Evolutionary conservation across 2,113 vertebrate species (phyloP).

Genomic region (Hemiscyllium ocellatum): DNA sequence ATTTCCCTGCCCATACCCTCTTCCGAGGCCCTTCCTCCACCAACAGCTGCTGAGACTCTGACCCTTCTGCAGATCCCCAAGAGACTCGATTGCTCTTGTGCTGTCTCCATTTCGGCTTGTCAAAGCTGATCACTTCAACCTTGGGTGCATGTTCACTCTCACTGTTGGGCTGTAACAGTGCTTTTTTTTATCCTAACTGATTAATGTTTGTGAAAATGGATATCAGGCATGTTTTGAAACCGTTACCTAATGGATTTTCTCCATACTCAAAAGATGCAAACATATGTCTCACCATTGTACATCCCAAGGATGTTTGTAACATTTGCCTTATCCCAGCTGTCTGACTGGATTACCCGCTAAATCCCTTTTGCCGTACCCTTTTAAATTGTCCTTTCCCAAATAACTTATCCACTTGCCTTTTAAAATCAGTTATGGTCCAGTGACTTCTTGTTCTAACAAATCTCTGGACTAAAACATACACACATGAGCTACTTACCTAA

Average conservation of each 20-base stretch:
- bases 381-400: background rate
- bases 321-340: background rate
- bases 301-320: too few species aligned
- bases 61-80: background rate
- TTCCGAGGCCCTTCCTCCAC: background rate
- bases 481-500: background rate
- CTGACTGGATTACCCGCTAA: background rate
- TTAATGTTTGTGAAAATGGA: background rate
- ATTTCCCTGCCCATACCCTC: background rate
- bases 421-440: background rate
- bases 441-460: background rate
- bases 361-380: background rate
- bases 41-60: background rate
- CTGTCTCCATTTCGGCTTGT: background rate
- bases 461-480: background rate
- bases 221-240: background rate
- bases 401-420: background rate
- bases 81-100: background rate
- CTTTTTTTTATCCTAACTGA: background rate
- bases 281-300: background rate
- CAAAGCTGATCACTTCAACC: background rate
- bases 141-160: background rate
- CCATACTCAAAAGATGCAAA: background rate
- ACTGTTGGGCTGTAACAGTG: background rate
- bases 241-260: background rate